Base-by-base conservation (phyloP, 2,797 vertebrate genomes). In the Hybognathus amarus region DNA sequence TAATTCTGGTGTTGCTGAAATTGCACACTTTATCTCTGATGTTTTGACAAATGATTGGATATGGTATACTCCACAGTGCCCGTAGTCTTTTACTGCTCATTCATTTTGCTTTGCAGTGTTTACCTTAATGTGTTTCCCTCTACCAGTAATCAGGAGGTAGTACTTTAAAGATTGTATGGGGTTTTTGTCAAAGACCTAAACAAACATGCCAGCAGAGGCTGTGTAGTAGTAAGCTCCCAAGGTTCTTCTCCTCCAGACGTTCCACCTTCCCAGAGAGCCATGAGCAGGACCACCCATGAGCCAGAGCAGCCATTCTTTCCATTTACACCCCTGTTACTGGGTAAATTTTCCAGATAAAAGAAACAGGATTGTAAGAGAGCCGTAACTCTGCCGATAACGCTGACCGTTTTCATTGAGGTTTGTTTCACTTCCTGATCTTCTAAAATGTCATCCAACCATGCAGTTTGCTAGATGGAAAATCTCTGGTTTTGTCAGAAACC, bases 261-360 rank as follows among this genome's bases (percentile, higher is more conserved):
- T 84, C 74, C 80, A 68, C 83, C 84, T 85, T 76, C 82, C 71
- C 79, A 85, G 71, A 83, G 73, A 87, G 84, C 69, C 75, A 47
- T 83, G 84, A 88, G 87, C 80, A 42, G 59, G 90, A 89, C 90
- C 91, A 90, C 90, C 91, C 88, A 84, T 87, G 85, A 87, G 85
- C 63, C 76, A 9, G 18, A 45, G 6, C 33, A 74, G 79, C 75
- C 20, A 9, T 42, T 79, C 71, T 85, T 86, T 87, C 85, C 88
- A 83, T 82, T 83, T 40, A 40, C 56, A 83, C 71, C 27, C 67
- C 81, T 80, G 80, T 84, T 71, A 77, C 59, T 61, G 63, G 79
- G 73, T 82, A 82, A 66, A 63, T 78, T 86, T 76, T 86, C 84
- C 82, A 78, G 68, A 86, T 74, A 52, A 85, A 89, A 88, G 84